Conservation (phyloP, 2,113 vertebrate species). For the Ursus arctos region DNA sequence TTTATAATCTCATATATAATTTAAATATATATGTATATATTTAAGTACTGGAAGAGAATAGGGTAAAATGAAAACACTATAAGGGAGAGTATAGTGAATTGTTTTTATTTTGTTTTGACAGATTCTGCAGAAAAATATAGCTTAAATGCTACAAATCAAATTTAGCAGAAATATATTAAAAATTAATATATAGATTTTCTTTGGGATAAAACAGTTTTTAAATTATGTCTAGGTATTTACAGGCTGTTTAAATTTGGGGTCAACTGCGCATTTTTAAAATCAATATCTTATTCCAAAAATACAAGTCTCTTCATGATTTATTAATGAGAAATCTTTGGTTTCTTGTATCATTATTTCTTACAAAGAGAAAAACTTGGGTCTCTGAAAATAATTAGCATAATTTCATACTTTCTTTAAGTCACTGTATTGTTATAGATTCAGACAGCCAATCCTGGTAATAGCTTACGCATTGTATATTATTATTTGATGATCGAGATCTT, state of each 20-base stretch:
- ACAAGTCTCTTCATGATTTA: slow-evolving; percentile 62
- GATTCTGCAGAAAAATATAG: neutral
- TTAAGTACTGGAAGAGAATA: neutral
- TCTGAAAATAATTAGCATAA: slow-evolving; percentile 86
- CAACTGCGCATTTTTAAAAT: neutral
- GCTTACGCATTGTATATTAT: neutral
- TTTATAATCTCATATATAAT: neutral
- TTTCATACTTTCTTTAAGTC: slow-evolving; percentile 78
- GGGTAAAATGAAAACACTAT: neutral
- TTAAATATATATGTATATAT: neutral
- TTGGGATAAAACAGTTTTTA: neutral
- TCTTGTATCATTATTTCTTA: slow-evolving; percentile 59
- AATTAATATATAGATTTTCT: neutral
- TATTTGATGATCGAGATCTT: neutral
- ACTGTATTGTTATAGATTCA: slow-evolving; percentile 66
- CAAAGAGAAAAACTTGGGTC: slow-evolving; percentile 75
- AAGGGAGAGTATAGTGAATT: neutral
- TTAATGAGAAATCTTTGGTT: slow-evolving; percentile 63
- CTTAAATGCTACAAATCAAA: neutral
- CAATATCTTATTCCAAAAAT: slow-evolving; percentile 62
- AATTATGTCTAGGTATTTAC: slow-evolving; percentile 42
- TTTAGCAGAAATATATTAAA: slow-evolving; percentile 4
- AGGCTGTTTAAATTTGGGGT: slow-evolving; percentile 69
- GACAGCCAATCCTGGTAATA: neutral
- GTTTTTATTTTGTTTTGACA: neutral